A percentile compares a stretch with the other conserved stretches of the same genome.
Evolutionary conservation across 92 coral and sea anemone genomes (phyloP).

Genomic region (Epizoanthus fatuus): DNA sequence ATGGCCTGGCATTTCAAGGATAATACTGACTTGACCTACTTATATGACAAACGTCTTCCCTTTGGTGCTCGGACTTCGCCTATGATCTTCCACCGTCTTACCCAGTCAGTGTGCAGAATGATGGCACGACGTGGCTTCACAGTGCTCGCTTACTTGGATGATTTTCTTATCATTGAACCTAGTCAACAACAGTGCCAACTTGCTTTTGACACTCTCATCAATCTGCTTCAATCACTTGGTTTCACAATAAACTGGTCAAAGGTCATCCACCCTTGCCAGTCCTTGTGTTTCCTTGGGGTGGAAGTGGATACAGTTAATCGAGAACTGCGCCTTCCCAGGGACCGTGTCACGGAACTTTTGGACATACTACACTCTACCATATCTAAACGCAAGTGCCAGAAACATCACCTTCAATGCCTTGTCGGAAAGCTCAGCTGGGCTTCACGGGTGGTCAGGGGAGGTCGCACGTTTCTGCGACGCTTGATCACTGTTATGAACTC

Average conservation of each 20-base stretch:
- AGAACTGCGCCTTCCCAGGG: slow-evolving; percentile 45
- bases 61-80: slow-evolving; percentile 37
- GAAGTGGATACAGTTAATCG: slow-evolving; percentile 54
- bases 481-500: slow-evolving; percentile 53
- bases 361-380: slow-evolving; percentile 9
- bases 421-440: slow-evolving; percentile 63
- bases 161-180: slow-evolving; percentile 39
- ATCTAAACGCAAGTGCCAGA: slow-evolving; percentile 31
- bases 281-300: slow-evolving; percentile 49
- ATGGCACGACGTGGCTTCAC: slow-evolving; percentile 39
- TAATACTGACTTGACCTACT: slow-evolving; percentile 19
- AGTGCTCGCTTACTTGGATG: slow-evolving; percentile 55
- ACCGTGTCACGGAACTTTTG: slow-evolving; percentile 55
- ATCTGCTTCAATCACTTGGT: slow-evolving; percentile 37
- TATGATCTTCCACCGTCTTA: slow-evolving; percentile 34
- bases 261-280: slow-evolving; percentile 47
- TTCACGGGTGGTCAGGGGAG: slow-evolving; percentile 50
- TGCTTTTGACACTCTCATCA: slow-evolving; percentile 32
- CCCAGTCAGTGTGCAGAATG: slow-evolving; percentile 54
- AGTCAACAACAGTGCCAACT: slow-evolving; percentile 28
- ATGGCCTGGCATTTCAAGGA: too few relatives aligned
- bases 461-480: slow-evolving; percentile 49
- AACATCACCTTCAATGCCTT: slow-evolving; percentile 52
- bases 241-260: slow-evolving; percentile 55
- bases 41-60: slow-evolving; percentile 45